Evolutionary conservation across 2,797 vertebrate species (phyloP).

Genomic region (Philypnodon macrostomus): DNA sequence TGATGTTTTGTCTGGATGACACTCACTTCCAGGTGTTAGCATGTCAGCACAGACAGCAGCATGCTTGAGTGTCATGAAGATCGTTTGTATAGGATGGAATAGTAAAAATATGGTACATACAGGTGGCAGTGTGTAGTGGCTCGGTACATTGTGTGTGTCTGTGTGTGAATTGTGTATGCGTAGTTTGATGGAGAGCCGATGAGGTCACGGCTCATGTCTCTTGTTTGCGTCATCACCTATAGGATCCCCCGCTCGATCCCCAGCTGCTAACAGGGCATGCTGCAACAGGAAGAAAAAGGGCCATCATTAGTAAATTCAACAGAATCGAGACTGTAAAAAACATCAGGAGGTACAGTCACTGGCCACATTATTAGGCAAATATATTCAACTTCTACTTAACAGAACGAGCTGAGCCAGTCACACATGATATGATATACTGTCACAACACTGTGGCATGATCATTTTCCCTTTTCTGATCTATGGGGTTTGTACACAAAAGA

Average conservation of each 20-base stretch:
- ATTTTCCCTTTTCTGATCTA: too few relatives aligned
- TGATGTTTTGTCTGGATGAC: slow-evolving; percentile 4
- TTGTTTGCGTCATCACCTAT: slow-evolving; percentile 60
- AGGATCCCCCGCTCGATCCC: slow-evolving; percentile 40
- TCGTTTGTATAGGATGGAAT: not conserved
- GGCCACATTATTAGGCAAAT: too few relatives aligned
- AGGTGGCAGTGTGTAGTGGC: slow-evolving; percentile 15
- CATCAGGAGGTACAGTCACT: too few relatives aligned
- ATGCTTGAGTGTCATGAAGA: slow-evolving; percentile 15
- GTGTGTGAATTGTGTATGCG: slow-evolving; percentile 14
- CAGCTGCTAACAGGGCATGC: slow-evolving; percentile 46
- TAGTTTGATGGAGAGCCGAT: slow-evolving; percentile 49
- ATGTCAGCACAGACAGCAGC: slow-evolving; percentile 18
- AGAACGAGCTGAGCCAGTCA: too few relatives aligned
- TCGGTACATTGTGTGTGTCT: slow-evolving; percentile 3
- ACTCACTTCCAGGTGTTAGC: slow-evolving; percentile 12
- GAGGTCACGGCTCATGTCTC: slow-evolving; percentile 65
- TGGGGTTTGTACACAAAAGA: too few relatives aligned
- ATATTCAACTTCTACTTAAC: too few relatives aligned
- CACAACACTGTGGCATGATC: too few relatives aligned
- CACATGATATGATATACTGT: too few relatives aligned
- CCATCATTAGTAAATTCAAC: too few relatives aligned
- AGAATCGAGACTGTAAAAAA: too few relatives aligned
- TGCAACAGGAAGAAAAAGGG: slow-evolving; percentile 16
- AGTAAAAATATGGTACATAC: not conserved